phyloP scores from a whole-genome alignment of 2,113 vertebrate genomes.

The Suncus etruscus region DNA sequence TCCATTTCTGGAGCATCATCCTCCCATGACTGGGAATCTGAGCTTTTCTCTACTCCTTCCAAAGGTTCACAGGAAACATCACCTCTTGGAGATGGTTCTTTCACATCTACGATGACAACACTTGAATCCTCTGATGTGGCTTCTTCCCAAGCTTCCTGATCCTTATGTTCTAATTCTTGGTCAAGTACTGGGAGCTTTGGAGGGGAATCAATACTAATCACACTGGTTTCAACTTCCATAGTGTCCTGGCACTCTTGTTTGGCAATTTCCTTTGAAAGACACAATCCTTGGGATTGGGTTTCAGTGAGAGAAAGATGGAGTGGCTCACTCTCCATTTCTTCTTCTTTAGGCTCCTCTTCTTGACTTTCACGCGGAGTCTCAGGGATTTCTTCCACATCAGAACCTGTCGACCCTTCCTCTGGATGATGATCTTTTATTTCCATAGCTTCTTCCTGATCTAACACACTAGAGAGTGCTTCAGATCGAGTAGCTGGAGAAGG shows the following conservation, averaged over 20 bases:
- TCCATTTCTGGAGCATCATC: conserved; percentile 50
- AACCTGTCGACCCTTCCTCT: conserved; percentile 74
- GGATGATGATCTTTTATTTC: conserved; percentile 76
- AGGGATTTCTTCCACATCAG: conserved; percentile 83
- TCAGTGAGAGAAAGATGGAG: conserved; percentile 75
- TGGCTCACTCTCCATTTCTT: conserved; percentile 45
- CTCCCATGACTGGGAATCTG: conserved; percentile 66
- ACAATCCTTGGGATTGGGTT: conserved; percentile 72
- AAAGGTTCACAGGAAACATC: conserved; percentile 80
- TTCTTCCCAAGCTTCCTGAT: conserved; percentile 69
- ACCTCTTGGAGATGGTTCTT: conserved; percentile 77
- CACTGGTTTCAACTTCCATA: conserved; percentile 78
- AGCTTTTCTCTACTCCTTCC: conserved; percentile 69
- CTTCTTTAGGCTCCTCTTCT: conserved; percentile 77
- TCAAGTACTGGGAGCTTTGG: conserved; percentile 74
- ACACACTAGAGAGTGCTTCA: conserved; percentile 71
- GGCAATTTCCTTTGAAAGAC: conserved; percentile 71
- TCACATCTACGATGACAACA: conserved; percentile 79
- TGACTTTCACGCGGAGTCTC: conserved; percentile 86
- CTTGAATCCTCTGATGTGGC: conserved; percentile 79
- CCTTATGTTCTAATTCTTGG: conserved; percentile 74
- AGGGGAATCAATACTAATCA: conserved; percentile 77
- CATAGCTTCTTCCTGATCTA: conserved; percentile 78
- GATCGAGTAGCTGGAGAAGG: conserved; percentile 77
- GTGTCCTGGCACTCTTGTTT: conserved; percentile 74